A percentile compares a stretch with the other conserved stretches of the same genome.
Conservation (phyloP, 2,888 invertebrate species). For the Mantis religiosa region DNA sequence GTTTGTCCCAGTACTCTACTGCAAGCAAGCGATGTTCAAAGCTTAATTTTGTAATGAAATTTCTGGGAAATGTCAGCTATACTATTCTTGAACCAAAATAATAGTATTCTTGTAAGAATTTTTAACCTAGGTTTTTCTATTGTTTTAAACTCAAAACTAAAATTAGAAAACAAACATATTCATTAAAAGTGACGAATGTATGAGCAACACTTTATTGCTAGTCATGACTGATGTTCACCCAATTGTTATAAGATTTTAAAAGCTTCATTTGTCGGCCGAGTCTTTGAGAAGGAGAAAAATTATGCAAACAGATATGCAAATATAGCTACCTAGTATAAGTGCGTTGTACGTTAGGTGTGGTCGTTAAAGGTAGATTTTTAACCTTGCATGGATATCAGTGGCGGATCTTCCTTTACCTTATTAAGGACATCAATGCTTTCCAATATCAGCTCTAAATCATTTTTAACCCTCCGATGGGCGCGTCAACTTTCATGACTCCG, state of each 20-base stretch:
- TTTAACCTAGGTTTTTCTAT: neutral
- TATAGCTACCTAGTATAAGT: neutral
- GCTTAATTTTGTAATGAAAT: too few species aligned
- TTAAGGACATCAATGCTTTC: too few species aligned
- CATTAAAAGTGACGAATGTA: neutral
- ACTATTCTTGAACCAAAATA: too few species aligned
- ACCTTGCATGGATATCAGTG: neutral
- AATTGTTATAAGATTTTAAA: neutral
- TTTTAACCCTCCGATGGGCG: too few species aligned
- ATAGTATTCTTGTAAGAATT: neutral
- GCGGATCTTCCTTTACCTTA: neutral
- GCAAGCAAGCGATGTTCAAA: too few species aligned
- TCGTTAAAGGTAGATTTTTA: neutral
- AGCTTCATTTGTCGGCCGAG: neutral
- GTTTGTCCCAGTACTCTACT: too few species aligned
- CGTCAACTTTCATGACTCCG: too few species aligned
- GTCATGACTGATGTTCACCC: neutral
- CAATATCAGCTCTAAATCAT: too few species aligned
- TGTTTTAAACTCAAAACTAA: too few species aligned
- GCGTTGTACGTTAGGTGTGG: neutral
- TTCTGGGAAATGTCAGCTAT: too few species aligned
- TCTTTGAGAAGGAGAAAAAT: neutral
- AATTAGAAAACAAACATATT: too few species aligned
- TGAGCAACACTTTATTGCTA: neutral
- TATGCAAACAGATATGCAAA: neutral